phyloP scores from a whole-genome alignment of 2,113 vertebrate genomes.

The Tretioscincus oriximinensis region DNA sequence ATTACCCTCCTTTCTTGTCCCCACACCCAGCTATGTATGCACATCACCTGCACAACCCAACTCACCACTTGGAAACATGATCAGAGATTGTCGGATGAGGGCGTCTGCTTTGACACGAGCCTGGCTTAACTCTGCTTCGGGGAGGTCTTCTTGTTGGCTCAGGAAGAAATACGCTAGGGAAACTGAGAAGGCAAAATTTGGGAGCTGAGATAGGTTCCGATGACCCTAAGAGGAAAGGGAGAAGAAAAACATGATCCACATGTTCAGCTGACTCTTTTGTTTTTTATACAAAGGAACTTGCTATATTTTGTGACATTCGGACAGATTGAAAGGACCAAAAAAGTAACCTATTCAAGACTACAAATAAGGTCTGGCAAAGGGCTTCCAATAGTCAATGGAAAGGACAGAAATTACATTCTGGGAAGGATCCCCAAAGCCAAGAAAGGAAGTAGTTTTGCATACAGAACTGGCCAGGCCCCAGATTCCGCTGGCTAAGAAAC shows the following conservation, averaged over 20 bases:
- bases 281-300: background rate
- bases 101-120: conserved; percentile 72
- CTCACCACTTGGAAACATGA: conserved; percentile 93
- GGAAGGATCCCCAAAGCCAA: no score
- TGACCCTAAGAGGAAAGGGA: conserved; percentile 75
- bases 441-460: background rate
- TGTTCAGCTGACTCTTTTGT: background rate
- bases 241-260: background rate
- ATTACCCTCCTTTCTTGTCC: background rate
- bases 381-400: background rate
- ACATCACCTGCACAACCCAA: background rate
- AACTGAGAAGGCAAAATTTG: conserved; percentile 94
- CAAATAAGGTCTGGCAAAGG: background rate
- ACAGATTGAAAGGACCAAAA: background rate
- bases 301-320: background rate
- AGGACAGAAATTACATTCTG: background rate
- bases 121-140: conserved; percentile 72
- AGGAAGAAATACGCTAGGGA: conserved; percentile 87
- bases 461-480: background rate
- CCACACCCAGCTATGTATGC: background rate
- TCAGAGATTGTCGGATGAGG: conserved; percentile 82
- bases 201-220: conserved; percentile 94
- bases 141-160: conserved; percentile 87
- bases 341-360: background rate
- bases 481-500: no score